phyloP scores from a whole-genome alignment of 1,140 invertebrate species.

The Pseudomyrmex concolor region DNA sequence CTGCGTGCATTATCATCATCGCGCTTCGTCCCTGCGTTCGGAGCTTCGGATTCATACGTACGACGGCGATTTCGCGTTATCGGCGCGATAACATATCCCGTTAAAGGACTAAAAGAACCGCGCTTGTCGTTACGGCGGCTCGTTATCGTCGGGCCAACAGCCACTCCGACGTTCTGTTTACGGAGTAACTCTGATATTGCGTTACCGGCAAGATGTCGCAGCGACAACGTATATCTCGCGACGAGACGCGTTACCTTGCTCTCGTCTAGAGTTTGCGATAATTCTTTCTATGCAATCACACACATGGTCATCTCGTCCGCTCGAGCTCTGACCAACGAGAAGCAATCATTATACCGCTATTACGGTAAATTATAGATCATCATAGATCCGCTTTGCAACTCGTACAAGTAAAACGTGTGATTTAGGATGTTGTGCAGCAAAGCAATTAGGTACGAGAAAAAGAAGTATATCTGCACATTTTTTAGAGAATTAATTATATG shows the following conservation, averaged over 20 bases:
- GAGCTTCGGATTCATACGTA: slow-evolving; percentile 24
- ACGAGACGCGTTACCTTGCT: not conserved
- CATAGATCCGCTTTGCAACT: slow-evolving; percentile 40
- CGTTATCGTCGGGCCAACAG: slow-evolving; percentile 56
- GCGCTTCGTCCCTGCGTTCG: slow-evolving; percentile 11
- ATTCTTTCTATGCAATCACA: not conserved
- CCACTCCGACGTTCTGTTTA: slow-evolving; percentile 41
- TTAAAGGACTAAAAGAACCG: slow-evolving; percentile 32
- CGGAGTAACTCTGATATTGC: slow-evolving; percentile 64
- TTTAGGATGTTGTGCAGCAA: slow-evolving; percentile 23
- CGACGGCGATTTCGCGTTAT: slow-evolving; percentile 60
- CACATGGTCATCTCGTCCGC: not conserved
- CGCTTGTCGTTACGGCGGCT: slow-evolving; percentile 11
- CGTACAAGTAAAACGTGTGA: slow-evolving; percentile 19
- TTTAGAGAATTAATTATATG: not conserved
- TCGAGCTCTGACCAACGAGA: not conserved
- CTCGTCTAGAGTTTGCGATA: not conserved
- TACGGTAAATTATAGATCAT: slow-evolving; percentile 53
- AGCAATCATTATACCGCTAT: slow-evolving; percentile 36
- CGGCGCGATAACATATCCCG: slow-evolving; percentile 60
- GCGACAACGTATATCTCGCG: slow-evolving; percentile 15
- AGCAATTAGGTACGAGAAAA: not conserved
- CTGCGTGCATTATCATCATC: slow-evolving; percentile 55
- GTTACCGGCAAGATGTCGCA: slow-evolving; percentile 9
- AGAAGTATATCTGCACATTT: not conserved